phyloP scores from a whole-genome alignment of 2,888 invertebrate genomes.

The Oeneis ivallda region DNA sequence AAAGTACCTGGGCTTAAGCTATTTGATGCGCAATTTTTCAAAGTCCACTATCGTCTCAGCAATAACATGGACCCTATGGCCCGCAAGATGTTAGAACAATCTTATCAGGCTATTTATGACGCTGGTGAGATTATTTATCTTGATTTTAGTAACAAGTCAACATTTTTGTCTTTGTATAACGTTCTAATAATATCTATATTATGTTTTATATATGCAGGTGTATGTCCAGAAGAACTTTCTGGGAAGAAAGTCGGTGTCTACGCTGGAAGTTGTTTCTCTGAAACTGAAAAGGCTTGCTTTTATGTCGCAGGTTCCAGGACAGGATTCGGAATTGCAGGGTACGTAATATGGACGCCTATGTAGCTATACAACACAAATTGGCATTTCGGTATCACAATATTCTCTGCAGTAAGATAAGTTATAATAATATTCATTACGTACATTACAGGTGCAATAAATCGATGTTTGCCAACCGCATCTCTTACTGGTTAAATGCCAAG shows the following conservation, averaged over 20 bases:
- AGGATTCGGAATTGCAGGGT: conserved; percentile 62
- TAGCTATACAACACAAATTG: no score
- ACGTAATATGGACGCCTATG: conserved; percentile 35
- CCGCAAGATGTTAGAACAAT: conserved; percentile 85
- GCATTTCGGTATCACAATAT: no score
- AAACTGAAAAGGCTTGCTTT: conserved; percentile 81
- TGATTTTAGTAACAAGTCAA: background rate
- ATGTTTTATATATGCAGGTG: conserved; percentile 54
- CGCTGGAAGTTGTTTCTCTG: conserved; percentile 78
- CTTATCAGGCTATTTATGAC: conserved; percentile 88
- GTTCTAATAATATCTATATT: background rate
- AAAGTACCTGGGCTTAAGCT: conserved; percentile 81
- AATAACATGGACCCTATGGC: conserved; percentile 75
- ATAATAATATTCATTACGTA: background rate
- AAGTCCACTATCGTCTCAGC: conserved; percentile 84
- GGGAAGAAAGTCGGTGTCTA: conserved; percentile 80
- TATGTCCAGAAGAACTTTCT: conserved; percentile 78
- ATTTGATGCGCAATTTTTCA: conserved; percentile 88
- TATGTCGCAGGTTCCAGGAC: conserved; percentile 46
- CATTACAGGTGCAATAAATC: conserved; percentile 56
- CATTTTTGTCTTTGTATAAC: background rate
- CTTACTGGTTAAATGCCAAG: conserved; percentile 67
- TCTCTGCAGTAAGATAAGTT: background rate
- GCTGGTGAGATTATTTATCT: conserved; percentile 65
- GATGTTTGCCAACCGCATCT: conserved; percentile 69